Percentiles rank a stretch among this genome's conserved stretches.
Conservation (phyloP, 2,888 invertebrate genomes). For the Ethmia dodecea region DNA sequence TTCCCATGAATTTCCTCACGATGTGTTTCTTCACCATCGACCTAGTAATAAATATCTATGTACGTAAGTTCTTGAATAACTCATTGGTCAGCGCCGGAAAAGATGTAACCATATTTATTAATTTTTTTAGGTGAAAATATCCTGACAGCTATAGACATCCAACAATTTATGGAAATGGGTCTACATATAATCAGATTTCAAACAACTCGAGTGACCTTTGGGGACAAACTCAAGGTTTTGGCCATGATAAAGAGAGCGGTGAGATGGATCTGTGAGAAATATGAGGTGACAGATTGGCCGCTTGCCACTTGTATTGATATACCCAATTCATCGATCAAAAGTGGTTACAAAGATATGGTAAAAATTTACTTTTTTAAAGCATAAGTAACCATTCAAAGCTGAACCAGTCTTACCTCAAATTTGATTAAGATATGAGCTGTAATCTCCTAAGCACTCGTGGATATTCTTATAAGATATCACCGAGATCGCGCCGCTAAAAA, state of each 20-base stretch:
- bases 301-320: conserved; percentile 38
- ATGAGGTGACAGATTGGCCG: conserved; percentile 35
- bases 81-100: not conserved
- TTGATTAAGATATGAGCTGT: no score
- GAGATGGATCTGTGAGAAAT: conserved; percentile 33
- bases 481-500: no score
- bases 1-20: no score
- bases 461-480: no score
- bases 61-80: no score
- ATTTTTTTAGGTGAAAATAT: conserved; percentile 22
- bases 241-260: conserved; percentile 23
- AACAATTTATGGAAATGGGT: conserved; percentile 34
- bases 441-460: no score
- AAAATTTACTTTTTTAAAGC: no score
- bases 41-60: no score
- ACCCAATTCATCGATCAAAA: conserved; percentile 38
- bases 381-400: no score
- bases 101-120: not conserved
- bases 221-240: conserved; percentile 24
- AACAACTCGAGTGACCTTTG: conserved; percentile 26
- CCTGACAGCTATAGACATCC: conserved; percentile 30
- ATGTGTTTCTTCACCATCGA: no score
- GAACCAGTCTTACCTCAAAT: no score
- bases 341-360: conserved; percentile 25
- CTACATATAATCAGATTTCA: conserved; percentile 31